phyloP scores from a whole-genome alignment of 2,888 invertebrate species.

The Cynaeus angustus region DNA sequence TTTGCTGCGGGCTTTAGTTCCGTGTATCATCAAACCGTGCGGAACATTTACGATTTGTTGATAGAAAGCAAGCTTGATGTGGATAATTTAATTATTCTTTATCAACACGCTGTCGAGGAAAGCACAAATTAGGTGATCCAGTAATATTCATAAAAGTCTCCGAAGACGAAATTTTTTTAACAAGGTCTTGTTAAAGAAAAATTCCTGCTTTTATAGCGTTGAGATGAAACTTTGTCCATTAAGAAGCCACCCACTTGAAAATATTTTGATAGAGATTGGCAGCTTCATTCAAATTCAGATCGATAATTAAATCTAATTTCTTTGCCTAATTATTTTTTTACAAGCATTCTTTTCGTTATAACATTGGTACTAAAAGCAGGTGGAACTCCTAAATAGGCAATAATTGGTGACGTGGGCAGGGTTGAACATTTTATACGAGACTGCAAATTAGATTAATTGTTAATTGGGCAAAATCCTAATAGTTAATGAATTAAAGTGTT shows the following conservation, averaged over 20 bases:
- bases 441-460: no score
- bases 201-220: neutral
- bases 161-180: slow-evolving; percentile 8
- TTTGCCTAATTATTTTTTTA: slow-evolving; percentile 1
- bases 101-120: slow-evolving; percentile 31
- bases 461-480: no score
- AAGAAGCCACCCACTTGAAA: slow-evolving; percentile 8
- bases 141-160: slow-evolving; percentile 19
- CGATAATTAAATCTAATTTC: slow-evolving; percentile 14
- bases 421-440: no score
- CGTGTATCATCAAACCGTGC: slow-evolving; percentile 52
- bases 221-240: slow-evolving; percentile 6
- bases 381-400: no score
- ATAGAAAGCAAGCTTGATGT: slow-evolving; percentile 44
- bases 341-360: neutral
- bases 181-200: slow-evolving; percentile 21
- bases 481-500: no score
- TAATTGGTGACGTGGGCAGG: no score
- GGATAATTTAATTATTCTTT: slow-evolving; percentile 47
- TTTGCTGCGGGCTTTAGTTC: slow-evolving; percentile 52
- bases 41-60: slow-evolving; percentile 47
- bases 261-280: slow-evolving; percentile 16
- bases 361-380: no score
- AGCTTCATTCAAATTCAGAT: slow-evolving; percentile 7
- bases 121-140: slow-evolving; percentile 24